Percentiles rank a stretch among this genome's conserved stretches.
Conservation (phyloP, 2,797 vertebrate genomes). For the Paratrypauchen microcephalus region DNA sequence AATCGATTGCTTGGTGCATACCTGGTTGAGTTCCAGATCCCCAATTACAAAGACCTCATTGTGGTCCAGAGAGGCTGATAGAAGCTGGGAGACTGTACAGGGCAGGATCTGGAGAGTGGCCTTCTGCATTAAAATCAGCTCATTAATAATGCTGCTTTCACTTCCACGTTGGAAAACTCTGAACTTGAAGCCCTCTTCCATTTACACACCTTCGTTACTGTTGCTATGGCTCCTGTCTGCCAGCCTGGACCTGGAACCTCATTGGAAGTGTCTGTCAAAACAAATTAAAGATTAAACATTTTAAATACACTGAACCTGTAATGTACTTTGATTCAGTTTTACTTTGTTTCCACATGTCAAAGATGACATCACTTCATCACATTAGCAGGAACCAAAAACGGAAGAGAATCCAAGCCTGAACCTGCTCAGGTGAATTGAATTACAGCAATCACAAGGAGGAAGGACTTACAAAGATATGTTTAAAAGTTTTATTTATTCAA, state of each 20-base stretch:
- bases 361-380: background rate
- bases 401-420: background rate
- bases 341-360: slow-evolving; percentile 35
- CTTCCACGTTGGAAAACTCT: background rate
- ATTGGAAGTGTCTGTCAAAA: slow-evolving; percentile 8
- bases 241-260: background rate
- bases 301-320: background rate
- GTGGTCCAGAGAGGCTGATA: slow-evolving; percentile 31
- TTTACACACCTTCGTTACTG: slow-evolving; percentile 25
- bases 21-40: slow-evolving; percentile 56
- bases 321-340: slow-evolving; percentile 6
- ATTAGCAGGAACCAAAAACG: no score
- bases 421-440: slow-evolving; percentile 47
- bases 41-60: slow-evolving; percentile 33
- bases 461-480: background rate
- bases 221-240: background rate
- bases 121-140: slow-evolving; percentile 32
- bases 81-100: slow-evolving; percentile 69
- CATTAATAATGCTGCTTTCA: background rate
- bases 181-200: background rate
- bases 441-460: slow-evolving; percentile 34
- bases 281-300: background rate
- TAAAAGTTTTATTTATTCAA: slow-evolving; percentile 60
- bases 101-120: slow-evolving; percentile 41
- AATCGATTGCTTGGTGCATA: slow-evolving; percentile 18